phyloP scores from a whole-genome alignment of 2,797 vertebrate genomes.

The Acanthurus leucopareius region DNA sequence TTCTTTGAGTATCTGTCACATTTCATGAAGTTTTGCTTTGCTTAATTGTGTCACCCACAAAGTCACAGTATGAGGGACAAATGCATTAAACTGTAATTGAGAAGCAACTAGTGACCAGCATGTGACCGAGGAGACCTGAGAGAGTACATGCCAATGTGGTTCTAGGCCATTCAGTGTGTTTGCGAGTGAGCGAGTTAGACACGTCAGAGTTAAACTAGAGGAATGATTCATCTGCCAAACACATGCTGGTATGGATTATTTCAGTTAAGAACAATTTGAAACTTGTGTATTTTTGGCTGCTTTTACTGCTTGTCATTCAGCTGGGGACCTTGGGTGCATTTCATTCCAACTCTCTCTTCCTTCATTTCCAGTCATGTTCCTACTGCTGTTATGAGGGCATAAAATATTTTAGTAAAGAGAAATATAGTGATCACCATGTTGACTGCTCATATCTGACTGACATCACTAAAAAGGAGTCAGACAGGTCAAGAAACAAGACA shows the following conservation, averaged over 20 bases:
- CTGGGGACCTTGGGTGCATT: not conserved
- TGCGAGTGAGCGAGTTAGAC: not conserved
- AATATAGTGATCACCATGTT: not conserved
- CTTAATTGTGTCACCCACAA: not conserved
- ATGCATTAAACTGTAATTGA: too few relatives aligned
- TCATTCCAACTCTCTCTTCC: not conserved
- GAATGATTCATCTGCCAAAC: not conserved
- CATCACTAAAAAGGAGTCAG: not conserved
- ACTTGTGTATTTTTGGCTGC: not conserved
- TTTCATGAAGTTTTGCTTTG: not conserved
- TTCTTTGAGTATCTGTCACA: too few relatives aligned
- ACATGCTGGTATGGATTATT: not conserved
- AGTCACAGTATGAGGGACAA: too few relatives aligned
- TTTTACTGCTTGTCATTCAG: not conserved
- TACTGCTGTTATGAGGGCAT: not conserved
- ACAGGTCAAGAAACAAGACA: not conserved
- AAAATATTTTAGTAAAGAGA: not conserved
- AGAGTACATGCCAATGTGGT: not conserved
- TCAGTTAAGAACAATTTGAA: not conserved
- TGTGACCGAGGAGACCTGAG: conserved; percentile 2
- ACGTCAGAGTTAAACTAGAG: not conserved
- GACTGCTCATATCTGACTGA: not conserved
- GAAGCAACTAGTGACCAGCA: not conserved
- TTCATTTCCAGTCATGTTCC: not conserved
- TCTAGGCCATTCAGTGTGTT: not conserved